Conservation (phyloP, 2,888 invertebrate genomes). For the Drosophila antonietae region DNA sequence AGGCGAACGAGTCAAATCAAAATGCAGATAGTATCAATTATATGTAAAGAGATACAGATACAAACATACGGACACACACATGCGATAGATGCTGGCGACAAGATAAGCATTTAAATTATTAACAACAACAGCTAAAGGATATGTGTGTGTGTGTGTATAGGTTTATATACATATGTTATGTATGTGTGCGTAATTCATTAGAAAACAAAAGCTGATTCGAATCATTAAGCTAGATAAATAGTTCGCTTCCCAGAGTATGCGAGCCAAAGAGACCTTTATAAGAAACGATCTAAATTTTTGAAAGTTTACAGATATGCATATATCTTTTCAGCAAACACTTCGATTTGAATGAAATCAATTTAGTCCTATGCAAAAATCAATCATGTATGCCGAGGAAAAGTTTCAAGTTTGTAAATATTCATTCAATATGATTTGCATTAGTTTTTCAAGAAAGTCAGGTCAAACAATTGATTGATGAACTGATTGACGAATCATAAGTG, state of each 20-base stretch:
- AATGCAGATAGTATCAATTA: slow-evolving; percentile 80
- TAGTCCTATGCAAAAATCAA: too few relatives aligned
- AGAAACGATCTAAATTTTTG: neutral
- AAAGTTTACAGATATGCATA: too few relatives aligned
- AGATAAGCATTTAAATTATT: slow-evolving; percentile 78
- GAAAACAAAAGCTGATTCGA: slow-evolving; percentile 49
- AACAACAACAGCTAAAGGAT: slow-evolving; percentile 50
- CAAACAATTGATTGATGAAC: too few relatives aligned
- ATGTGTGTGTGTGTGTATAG: slow-evolving; percentile 8
- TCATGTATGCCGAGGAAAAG: too few relatives aligned
- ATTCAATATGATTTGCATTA: too few relatives aligned
- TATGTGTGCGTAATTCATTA: slow-evolving; percentile 48
- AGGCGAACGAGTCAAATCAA: slow-evolving; percentile 63
- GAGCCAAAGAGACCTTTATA: neutral
- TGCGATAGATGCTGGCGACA: slow-evolving; percentile 67
- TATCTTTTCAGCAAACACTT: too few relatives aligned
- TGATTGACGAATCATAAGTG: too few relatives aligned
- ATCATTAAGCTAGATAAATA: neutral
- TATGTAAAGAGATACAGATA: slow-evolving; percentile 77
- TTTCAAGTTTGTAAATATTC: too few relatives aligned
- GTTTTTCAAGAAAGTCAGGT: too few relatives aligned
- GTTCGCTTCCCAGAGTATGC: neutral
- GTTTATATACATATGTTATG: neutral
- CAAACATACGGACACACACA: slow-evolving; percentile 65
- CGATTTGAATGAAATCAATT: too few relatives aligned